Conservation (phyloP, 1,140 invertebrate species). For the Panulirus ornatus region DNA sequence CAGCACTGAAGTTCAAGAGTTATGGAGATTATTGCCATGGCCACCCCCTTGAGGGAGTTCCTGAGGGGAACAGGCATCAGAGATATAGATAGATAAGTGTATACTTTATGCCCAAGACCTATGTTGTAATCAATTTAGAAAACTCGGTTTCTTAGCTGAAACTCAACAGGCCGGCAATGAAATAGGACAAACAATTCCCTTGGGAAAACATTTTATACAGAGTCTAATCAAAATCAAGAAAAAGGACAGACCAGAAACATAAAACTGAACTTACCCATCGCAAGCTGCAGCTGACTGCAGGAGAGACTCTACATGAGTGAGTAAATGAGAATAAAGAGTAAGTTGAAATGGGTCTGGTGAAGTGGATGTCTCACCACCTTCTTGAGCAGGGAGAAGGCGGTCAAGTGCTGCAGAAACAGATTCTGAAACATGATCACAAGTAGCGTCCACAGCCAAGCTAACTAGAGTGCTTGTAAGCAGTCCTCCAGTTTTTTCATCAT, state of each 20-base stretch:
- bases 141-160: too few relatives aligned
- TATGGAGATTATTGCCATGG: too few relatives aligned
- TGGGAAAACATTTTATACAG: too few relatives aligned
- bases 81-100: too few relatives aligned
- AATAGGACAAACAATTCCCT: too few relatives aligned
- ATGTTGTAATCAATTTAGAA: too few relatives aligned
- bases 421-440: slow-evolving; percentile 71
- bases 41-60: too few relatives aligned
- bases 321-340: slow-evolving; percentile 56
- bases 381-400: slow-evolving; percentile 64
- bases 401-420: slow-evolving; percentile 68
- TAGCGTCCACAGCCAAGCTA: slow-evolving; percentile 72
- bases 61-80: too few relatives aligned
- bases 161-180: too few relatives aligned
- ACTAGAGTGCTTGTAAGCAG: slow-evolving; percentile 68
- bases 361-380: slow-evolving; percentile 44
- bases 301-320: slow-evolving; percentile 65
- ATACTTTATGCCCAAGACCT: too few relatives aligned
- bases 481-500: slow-evolving; percentile 70
- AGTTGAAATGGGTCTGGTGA: slow-evolving; percentile 63
- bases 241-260: background rate
- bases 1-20: too few relatives aligned
- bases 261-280: slow-evolving; percentile 60
- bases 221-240: background rate
- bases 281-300: slow-evolving; percentile 64